Base-by-base conservation (phyloP, 2,113 vertebrate species). In the Glaucidium brasilianum region DNA sequence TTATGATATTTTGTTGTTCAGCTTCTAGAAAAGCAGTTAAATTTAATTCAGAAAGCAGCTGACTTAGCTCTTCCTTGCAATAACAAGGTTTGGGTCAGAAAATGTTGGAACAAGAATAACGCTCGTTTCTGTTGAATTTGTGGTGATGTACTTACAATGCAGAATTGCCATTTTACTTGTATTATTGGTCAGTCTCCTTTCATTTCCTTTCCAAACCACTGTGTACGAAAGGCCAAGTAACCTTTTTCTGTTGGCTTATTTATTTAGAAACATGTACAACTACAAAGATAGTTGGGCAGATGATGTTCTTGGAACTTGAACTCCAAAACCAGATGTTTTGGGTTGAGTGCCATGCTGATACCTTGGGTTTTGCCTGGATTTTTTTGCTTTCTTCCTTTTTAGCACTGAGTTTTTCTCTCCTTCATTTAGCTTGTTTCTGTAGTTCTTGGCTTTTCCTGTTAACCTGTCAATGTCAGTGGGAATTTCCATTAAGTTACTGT, bases 31-130 rank as follows among this genome's bases (percentile, higher is more conserved):
- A 75, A 78, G 66, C 39, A 56, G 77, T 79, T 92, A 86, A 52
- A 81, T 68, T 87, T 88, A 62, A 85, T 94, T 92, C 67, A 71
- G 73, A 83, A 94, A 77, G 83, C 47, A 89, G 47, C 86, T 96
- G 83, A 87, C 83, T 76, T 82, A 62, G 58, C 82, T 90, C 12
- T 95, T 91, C 60, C 47, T 95, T 89, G 52, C 68, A 71, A 25
- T 75, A 74, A 56, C 18, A 80, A 77, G 47, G 91, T 94, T 79
- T 94, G 53, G 35, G 68, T 77, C 60, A 77, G 83, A 84, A 90
- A 86, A 84, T 37, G 84, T 10, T 69, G 85, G 85, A 80, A 67
- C n/a, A 75, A 74, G 67, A 94, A 34, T 74, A 94, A 58, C 0
- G 1, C 30, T 68, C 22, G 58, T 58, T 52, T 77, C 35, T 77